phyloP scores from a whole-genome alignment of 2,888 invertebrate species.

The Plusia festucae region DNA sequence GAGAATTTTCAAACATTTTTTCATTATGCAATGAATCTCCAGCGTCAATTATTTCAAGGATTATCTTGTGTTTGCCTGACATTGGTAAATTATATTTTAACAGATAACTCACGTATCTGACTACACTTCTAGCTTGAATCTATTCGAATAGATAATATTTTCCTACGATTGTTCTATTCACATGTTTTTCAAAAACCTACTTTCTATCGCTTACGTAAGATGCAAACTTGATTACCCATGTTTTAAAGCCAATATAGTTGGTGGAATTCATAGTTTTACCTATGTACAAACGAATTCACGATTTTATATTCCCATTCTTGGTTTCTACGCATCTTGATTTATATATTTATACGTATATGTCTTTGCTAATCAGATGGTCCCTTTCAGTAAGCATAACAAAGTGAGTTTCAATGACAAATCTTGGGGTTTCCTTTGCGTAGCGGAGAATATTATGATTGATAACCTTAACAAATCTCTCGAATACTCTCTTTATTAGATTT shows the following conservation, averaged over 20 bases:
- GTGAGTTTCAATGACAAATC: conserved; percentile 33
- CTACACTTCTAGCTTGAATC: conserved; percentile 4
- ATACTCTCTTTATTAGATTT: too few relatives aligned
- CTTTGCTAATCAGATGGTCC: conserved; percentile 37
- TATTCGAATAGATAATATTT: conserved; percentile 28
- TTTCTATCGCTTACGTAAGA: conserved; percentile 1
- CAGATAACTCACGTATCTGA: neutral
- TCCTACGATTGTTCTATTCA: conserved; percentile 13
- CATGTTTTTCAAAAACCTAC: conserved; percentile 7
- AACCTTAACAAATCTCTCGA: conserved; percentile 41
- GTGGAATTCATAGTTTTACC: conserved; percentile 11
- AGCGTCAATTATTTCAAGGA: neutral
- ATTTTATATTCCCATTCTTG: conserved; percentile 21
- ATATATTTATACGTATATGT: conserved; percentile 13
- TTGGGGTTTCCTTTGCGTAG: conserved; percentile 26
- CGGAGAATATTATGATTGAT: conserved; percentile 53
- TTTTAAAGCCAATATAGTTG: conserved; percentile 14
- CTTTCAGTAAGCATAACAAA: conserved; percentile 36
- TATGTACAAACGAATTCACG: conserved; percentile 18
- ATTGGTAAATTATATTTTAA: neutral
- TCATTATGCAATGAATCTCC: conserved; percentile 7
- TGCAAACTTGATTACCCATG: conserved; percentile 3
- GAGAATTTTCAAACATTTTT: neutral
- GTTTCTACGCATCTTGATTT: conserved; percentile 19
- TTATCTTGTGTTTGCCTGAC: neutral